Conservation (phyloP, 2,797 vertebrate genomes). For the Karalla daura region DNA sequence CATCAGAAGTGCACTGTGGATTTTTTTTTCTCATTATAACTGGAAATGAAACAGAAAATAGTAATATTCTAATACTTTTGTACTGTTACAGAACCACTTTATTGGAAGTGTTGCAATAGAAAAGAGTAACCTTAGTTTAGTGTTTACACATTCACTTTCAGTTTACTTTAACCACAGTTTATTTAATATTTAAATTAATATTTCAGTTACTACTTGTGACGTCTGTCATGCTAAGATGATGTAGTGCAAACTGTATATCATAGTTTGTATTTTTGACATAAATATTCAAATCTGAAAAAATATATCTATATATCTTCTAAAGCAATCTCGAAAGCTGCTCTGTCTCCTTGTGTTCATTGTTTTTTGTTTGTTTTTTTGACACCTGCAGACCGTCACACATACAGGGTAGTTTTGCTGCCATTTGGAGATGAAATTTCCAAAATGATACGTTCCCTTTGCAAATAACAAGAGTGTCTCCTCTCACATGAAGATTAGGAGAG, state of each 20-base stretch:
- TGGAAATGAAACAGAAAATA: slow-evolving; percentile 89
- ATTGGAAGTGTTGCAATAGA: slow-evolving; percentile 98
- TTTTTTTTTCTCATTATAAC: slow-evolving; percentile 88
- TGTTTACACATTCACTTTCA: slow-evolving; percentile 97
- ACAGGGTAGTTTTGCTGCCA: not conserved
- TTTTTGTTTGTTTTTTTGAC: slow-evolving; percentile 7
- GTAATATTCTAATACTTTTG: slow-evolving; percentile 91
- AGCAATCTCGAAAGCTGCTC: slow-evolving; percentile 70
- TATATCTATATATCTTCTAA: slow-evolving; percentile 91
- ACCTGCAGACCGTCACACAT: not conserved
- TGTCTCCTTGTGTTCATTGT: slow-evolving; percentile 58
- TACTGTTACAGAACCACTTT: slow-evolving; percentile 98
- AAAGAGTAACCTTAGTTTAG: slow-evolving; percentile 94
- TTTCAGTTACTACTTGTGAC: slow-evolving; percentile 98
- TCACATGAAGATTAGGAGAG: not conserved
- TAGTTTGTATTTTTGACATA: slow-evolving; percentile 99
- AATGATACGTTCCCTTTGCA: not conserved
- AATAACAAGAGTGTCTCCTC: not conserved
- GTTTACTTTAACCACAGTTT: slow-evolving; percentile 87
- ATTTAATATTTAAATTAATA: slow-evolving; percentile 99
- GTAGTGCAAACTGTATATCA: slow-evolving; percentile 99
- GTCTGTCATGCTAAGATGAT: slow-evolving; percentile 96
- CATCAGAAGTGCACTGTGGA: slow-evolving; percentile 90
- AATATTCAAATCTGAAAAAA: slow-evolving; percentile 96
- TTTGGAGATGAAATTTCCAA: not conserved